Evolutionary conservation across 2,797 vertebrate species (phyloP), one percentile per base, ranked within the genome.

Genomic region (Malacoctenus gilli): DNA sequence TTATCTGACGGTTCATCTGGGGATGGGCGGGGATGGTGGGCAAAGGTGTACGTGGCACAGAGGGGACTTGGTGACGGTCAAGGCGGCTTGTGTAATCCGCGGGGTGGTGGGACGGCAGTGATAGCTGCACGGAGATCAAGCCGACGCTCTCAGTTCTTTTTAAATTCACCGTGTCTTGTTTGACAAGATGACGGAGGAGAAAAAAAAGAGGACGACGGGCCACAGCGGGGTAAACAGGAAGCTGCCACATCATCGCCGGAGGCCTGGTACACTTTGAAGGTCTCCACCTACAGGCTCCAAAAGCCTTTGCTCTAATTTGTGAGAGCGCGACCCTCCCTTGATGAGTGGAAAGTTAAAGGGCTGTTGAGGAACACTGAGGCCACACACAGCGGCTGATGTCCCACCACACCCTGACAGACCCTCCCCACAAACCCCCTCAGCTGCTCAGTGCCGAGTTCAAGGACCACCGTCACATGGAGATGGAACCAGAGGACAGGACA

Each of bases 151-250:
- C 64, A 49, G 58, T 80, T 82, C 58, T 82, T 70, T 55, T 77
- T 78, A 52, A 84, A 83, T 85, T 83, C 74, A 61, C 66, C 8
- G 23, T 77, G 60, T 72, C 64, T 51, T 68, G 20, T 59, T 47
- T 53, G 59, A 54, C 44, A 49, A 79, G 62, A 87, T 66, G 68
- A 85, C 31, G 83, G 71, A 46, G 51, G 44, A 73, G 59, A 73
- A 46, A 51, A 86, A 73, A 46, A 51, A 86, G 75, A 85, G 80
- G 79, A 77, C 50, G 60, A 83, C 66, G 62, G 59, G 49, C 39
- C 10, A n/a, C 28, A 3, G 59, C 41, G 38, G 41, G 11, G 71
- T 88, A 91, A 92, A 92, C 91, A 92, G 92, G 91, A 93, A 90
- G 74, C 66, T 40, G 49, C 72, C 31, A 49, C 52, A 78, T 85